phyloP scores from a whole-genome alignment of 2,888 invertebrate species.

The Temnothorax rugatulus region DNA sequence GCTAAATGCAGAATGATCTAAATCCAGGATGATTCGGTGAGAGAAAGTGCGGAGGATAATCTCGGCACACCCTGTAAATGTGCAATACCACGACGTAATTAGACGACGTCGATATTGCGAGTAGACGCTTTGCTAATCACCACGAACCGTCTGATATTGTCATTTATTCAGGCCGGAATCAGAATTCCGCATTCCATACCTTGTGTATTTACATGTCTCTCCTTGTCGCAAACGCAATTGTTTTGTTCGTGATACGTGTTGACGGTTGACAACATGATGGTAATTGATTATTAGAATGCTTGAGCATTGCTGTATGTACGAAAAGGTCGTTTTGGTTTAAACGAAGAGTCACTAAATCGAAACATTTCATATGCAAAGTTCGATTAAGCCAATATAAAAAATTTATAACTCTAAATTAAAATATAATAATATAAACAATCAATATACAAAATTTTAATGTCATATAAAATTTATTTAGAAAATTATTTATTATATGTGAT shows the following conservation, averaged over 20 bases:
- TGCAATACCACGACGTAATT: background rate
- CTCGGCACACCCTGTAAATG: slow-evolving; percentile 14
- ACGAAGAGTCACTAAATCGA: background rate
- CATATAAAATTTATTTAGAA: too few relatives aligned
- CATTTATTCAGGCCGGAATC: slow-evolving; percentile 63
- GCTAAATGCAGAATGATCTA: background rate
- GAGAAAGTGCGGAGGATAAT: background rate
- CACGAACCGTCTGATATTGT: slow-evolving; percentile 57
- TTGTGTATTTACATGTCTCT: slow-evolving; percentile 32
- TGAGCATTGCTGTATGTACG: background rate
- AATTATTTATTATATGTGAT: too few relatives aligned
- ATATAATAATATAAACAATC: too few relatives aligned
- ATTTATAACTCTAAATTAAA: background rate
- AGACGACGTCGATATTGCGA: slow-evolving; percentile 45
- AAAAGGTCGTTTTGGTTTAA: background rate
- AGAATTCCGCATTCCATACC: slow-evolving; percentile 7
- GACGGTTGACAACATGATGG: background rate
- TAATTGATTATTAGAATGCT: slow-evolving; percentile 25
- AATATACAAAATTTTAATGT: too few relatives aligned
- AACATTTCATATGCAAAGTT: background rate
- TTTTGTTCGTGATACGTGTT: background rate
- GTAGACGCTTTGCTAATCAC: slow-evolving; percentile 54
- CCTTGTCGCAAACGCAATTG: slow-evolving; percentile 4
- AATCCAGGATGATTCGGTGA: background rate
- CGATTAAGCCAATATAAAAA: background rate